Percentiles rank a stretch among this genome's conserved stretches.
These are phyloP conservation scores for Myotis planiceps DNA, from an alignment of 2,797 vertebrate species.

Conservation along the genomic window DNA sequence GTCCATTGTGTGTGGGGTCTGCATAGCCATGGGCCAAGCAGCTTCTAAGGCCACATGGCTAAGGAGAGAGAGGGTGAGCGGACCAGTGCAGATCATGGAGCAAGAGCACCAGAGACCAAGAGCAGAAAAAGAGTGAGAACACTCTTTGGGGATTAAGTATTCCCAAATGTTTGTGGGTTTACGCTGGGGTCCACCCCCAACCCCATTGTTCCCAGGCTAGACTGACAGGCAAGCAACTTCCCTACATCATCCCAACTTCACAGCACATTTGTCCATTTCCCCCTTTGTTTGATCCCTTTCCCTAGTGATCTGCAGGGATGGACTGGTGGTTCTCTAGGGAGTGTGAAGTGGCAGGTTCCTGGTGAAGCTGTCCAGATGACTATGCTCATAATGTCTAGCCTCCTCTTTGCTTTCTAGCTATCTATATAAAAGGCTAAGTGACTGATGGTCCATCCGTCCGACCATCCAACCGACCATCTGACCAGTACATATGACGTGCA, in stretches of 20 bases:
- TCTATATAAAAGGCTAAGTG: too few relatives aligned
- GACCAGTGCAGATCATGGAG: not conserved
- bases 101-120: not conserved
- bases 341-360: not conserved
- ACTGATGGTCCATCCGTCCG: too few relatives aligned
- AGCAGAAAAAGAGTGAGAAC: not conserved
- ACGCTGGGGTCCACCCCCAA: not conserved
- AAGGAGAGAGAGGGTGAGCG: not conserved
- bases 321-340: not conserved
- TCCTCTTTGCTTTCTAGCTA: not conserved
- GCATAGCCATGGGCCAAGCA: not conserved
- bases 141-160: not conserved
- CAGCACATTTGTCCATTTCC: not conserved
- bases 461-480: too few relatives aligned
- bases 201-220: not conserved
- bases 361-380: not conserved
- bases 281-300: not conserved
- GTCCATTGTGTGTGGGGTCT: not conserved
- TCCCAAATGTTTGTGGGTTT: not conserved
- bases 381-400: not conserved
- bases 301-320: not conserved
- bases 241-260: not conserved
- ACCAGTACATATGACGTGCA: too few relatives aligned
- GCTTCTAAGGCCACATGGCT: not conserved
- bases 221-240: not conserved